Evolutionary conservation across 2,113 vertebrate species (phyloP).

Genomic region (Mesitornis unicolor): DNA sequence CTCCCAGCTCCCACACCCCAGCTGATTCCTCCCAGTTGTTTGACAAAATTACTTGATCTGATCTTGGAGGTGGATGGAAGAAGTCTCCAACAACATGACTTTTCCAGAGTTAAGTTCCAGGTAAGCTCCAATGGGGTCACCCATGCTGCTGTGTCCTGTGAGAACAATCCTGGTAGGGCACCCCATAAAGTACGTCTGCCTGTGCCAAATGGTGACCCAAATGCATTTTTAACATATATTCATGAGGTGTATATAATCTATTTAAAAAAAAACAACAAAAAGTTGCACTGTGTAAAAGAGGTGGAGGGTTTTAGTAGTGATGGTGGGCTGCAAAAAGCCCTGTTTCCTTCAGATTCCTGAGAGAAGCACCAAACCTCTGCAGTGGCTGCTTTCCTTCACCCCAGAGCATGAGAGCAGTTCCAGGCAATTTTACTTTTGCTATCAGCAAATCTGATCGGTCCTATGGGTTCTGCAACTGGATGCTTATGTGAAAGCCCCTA

Average conservation of each 20-base stretch:
- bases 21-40: not conserved
- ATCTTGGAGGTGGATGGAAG: not conserved
- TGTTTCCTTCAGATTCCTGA: not conserved
- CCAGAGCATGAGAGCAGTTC: not conserved
- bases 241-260: no score
- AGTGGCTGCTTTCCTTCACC: not conserved
- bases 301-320: not conserved
- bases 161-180: not conserved
- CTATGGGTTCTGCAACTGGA: not conserved
- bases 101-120: not conserved
- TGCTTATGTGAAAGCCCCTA: not conserved
- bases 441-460: not conserved
- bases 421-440: not conserved
- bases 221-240: no score
- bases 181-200: rapidly evolving
- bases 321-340: not conserved
- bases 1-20: not conserved
- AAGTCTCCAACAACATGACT: not conserved
- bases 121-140: not conserved
- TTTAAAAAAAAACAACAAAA: no score
- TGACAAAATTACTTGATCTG: not conserved
- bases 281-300: not conserved
- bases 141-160: not conserved
- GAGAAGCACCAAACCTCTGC: not conserved
- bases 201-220: not conserved